These are phyloP conservation scores for Nysson spinosus DNA, from an alignment of 2,888 invertebrate genomes.

Conservation along the genomic window DNA sequence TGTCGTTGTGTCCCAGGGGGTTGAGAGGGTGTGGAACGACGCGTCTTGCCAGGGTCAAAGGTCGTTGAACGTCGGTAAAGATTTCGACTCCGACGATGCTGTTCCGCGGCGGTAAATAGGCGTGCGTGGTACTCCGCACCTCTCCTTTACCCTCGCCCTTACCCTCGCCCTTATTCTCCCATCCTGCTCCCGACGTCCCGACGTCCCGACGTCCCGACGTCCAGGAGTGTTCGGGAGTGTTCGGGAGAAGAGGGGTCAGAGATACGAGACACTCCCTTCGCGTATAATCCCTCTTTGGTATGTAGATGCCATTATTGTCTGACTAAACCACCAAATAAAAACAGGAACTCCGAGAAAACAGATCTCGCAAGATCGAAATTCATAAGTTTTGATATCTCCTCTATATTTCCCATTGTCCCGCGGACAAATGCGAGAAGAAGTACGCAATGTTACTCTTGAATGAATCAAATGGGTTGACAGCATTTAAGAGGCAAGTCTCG, in stretches of 20 bases:
- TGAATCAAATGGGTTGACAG: constrained; percentile 23
- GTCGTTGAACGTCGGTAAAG: constrained; percentile 77
- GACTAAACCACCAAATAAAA: constrained; percentile 36
- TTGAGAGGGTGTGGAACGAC: constrained; percentile 31
- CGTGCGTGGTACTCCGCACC: constrained; percentile 35
- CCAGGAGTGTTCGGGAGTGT: constrained; percentile 17
- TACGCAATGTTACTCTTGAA: constrained; percentile 11
- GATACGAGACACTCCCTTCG: constrained; percentile 46
- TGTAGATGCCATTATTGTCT: constrained; percentile 39
- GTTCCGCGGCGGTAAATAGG: constrained; percentile 54
- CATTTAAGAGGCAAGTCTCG: constrained; percentile 13
- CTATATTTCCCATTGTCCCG: neutral
- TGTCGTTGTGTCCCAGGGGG: constrained; percentile 31
- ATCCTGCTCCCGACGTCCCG: too few relatives aligned
- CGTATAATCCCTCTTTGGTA: constrained; percentile 45
- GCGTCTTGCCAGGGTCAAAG: constrained; percentile 75
- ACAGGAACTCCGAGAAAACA: too few relatives aligned
- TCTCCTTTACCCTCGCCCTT: too few relatives aligned
- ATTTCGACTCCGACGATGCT: constrained; percentile 65
- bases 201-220: constrained; percentile 25
- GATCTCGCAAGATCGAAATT: too few relatives aligned
- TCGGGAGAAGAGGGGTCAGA: constrained; percentile 29
- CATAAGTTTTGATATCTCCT: neutral
- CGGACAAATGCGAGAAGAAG: too few relatives aligned
- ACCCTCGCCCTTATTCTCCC: too few relatives aligned